phyloP scores from a whole-genome alignment of 1,140 invertebrate species.

The Bradysia coprophila region DNA sequence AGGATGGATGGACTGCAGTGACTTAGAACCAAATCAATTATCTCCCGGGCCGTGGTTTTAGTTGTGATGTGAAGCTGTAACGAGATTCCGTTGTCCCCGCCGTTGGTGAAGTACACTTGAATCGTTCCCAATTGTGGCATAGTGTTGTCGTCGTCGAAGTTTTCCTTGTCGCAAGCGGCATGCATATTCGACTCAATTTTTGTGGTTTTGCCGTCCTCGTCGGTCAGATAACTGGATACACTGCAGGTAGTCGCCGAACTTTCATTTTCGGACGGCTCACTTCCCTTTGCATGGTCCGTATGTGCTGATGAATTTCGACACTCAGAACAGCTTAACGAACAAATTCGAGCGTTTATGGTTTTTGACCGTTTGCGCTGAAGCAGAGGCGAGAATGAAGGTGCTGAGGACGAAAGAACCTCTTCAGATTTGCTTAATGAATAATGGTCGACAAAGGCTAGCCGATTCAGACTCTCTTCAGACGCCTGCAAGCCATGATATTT shows the following conservation, averaged over 20 bases:
- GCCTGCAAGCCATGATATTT: conserved; percentile 17
- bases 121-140: conserved; percentile 32
- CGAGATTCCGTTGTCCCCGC: conserved; percentile 76
- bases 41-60: conserved; percentile 77
- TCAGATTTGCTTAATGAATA: conserved; percentile 57
- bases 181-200: too few relatives aligned
- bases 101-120: conserved; percentile 87
- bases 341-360: conserved; percentile 19
- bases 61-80: conserved; percentile 82
- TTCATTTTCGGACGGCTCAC: too few relatives aligned
- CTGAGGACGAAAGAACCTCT: conserved; percentile 41
- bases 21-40: conserved; percentile 83
- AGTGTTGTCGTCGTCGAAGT: conserved; percentile 10
- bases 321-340: conserved; percentile 6
- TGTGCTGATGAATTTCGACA: neutral
- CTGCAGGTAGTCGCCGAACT: too few relatives aligned
- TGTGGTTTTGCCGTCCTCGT: too few relatives aligned
- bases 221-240: too few relatives aligned
- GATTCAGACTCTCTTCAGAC: conserved; percentile 6
- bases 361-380: conserved; percentile 24
- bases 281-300: neutral
- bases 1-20: conserved; percentile 85
- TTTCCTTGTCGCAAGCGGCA: too few relatives aligned
- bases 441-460: conserved; percentile 19
- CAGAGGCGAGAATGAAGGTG: conserved; percentile 28